phyloP scores from a whole-genome alignment of 2,113 vertebrate genomes.

The Pristiophorus japonicus region DNA sequence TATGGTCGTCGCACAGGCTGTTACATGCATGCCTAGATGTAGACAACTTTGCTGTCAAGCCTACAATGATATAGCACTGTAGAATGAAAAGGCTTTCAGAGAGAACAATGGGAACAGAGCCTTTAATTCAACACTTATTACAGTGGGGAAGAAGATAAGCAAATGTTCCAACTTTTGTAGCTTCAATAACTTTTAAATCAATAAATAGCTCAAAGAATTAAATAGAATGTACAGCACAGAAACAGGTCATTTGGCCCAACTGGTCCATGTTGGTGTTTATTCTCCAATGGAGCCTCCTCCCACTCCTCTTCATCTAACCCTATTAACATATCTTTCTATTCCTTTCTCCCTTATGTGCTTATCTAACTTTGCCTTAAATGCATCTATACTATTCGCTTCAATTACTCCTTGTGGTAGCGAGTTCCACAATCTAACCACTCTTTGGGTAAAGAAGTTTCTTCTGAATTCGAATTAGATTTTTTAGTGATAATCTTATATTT shows the following conservation, averaged over 20 bases:
- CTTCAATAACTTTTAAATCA: not conserved
- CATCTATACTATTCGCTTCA: not conserved
- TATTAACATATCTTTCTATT: not conserved
- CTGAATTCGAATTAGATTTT: not conserved
- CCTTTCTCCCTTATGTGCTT: not conserved
- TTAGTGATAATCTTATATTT: not conserved
- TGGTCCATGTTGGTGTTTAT: not conserved
- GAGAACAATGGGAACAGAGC: not conserved
- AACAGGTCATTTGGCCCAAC: not conserved
- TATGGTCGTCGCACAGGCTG: not conserved
- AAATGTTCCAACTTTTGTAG: slow-evolving; percentile 3
- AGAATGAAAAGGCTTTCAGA: not conserved
- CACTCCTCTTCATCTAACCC: not conserved
- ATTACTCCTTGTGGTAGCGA: not conserved
- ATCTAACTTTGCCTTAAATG: not conserved
- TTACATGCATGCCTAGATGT: not conserved
- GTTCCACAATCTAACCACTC: not conserved
- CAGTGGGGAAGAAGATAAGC: not conserved
- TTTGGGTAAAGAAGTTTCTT: not conserved
- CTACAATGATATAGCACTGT: not conserved
- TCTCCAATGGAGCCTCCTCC: not conserved
- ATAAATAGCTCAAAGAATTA: not conserved
- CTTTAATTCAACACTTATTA: not conserved
- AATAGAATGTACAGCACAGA: not conserved
- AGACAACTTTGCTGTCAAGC: not conserved